phyloP scores from a whole-genome alignment of 2,797 vertebrate species.

The Aldrovandia affinis region DNA sequence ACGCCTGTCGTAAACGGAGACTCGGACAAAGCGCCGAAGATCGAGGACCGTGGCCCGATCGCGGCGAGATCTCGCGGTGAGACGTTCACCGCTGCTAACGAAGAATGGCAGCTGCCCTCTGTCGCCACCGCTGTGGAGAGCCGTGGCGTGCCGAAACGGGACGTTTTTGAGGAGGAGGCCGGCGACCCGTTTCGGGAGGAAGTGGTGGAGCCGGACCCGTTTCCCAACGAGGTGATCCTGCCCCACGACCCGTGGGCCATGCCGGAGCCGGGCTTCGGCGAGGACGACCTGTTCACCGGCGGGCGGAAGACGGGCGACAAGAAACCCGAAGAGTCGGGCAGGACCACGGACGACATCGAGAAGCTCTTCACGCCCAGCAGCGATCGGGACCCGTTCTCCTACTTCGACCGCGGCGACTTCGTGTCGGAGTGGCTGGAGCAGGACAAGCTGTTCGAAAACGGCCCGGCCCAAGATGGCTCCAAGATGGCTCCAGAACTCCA shows the following conservation, averaged over 20 bases:
- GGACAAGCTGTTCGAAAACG: conserved; percentile 16
- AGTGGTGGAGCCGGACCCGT: conserved; percentile 58
- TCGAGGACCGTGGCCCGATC: conserved; percentile 4
- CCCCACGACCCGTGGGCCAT: conserved; percentile 59
- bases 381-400: conserved; percentile 46
- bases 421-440: conserved; percentile 26
- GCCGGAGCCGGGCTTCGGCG: conserved; percentile 39
- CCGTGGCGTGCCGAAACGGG: conserved; percentile 31
- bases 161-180: background rate
- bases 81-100: too few species aligned
- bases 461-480: conserved; percentile 36
- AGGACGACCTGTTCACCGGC: conserved; percentile 46
- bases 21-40: background rate
- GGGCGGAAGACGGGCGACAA: conserved; percentile 37
- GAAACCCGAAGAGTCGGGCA: conserved; percentile 48
- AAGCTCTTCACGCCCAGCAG: conserved; percentile 52
- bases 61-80: too few species aligned
- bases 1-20: background rate
- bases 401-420: conserved; percentile 38
- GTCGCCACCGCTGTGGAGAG: conserved; percentile 32
- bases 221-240: conserved; percentile 53
- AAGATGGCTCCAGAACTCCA: too few species aligned
- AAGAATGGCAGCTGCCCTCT: conserved; percentile 14
- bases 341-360: conserved; percentile 57
- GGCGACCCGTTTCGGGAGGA: conserved; percentile 19